These are phyloP conservation scores for Argyrosomus japonicus DNA, from an alignment of 2,113 vertebrate genomes.

Conservation along the genomic window DNA sequence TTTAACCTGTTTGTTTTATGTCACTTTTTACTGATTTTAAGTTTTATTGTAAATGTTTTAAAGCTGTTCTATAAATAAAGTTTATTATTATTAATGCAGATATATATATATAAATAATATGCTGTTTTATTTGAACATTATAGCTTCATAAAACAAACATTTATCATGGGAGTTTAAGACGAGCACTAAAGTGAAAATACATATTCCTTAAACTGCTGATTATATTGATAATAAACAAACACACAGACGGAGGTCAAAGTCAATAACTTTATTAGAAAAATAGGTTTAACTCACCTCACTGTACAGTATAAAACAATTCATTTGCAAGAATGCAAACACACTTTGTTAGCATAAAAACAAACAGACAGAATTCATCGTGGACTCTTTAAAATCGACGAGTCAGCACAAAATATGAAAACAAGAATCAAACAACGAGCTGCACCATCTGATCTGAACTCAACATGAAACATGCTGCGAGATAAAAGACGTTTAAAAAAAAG, in stretches of 20 bases:
- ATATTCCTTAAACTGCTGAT: too few relatives aligned
- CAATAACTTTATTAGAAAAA: constrained; percentile 99
- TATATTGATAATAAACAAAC: not conserved
- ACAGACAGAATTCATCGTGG: constrained; percentile 72
- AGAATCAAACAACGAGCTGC: constrained; percentile 42
- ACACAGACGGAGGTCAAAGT: constrained; percentile 71
- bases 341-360: constrained; percentile 92
- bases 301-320: constrained; percentile 99
- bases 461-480: not conserved
- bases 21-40: too few relatives aligned
- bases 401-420: constrained; percentile 46
- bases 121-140: too few relatives aligned
- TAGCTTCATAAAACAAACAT: too few relatives aligned
- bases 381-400: constrained; percentile 84
- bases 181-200: too few relatives aligned
- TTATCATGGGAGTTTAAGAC: too few relatives aligned
- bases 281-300: constrained; percentile 96
- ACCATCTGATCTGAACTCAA: constrained; percentile 22
- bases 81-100: too few relatives aligned
- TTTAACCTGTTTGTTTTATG: too few relatives aligned
- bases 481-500: not conserved
- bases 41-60: too few relatives aligned
- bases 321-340: constrained; percentile 96
- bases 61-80: too few relatives aligned
- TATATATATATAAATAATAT: too few relatives aligned